Evolutionary conservation across 2,797 vertebrate genomes (phyloP).

Genomic region (Poecilia wingei): DNA sequence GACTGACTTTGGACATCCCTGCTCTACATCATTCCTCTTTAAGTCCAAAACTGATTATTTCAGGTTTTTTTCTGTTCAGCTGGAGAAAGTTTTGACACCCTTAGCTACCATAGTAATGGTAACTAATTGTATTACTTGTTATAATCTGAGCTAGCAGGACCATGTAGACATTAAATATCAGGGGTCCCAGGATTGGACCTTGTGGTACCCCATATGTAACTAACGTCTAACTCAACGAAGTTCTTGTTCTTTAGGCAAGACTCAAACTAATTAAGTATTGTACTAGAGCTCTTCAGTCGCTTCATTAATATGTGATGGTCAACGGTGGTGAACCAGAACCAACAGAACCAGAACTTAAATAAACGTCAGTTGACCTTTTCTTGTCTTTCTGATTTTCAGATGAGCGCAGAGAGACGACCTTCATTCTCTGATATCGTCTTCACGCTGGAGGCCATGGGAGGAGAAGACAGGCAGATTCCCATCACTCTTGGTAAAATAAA

Average conservation of each 20-base stretch:
- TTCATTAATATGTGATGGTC: background rate
- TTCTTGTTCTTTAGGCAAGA: background rate
- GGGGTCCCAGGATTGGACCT: background rate
- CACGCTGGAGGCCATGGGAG: conserved; percentile 79
- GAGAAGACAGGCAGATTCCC: conserved; percentile 45
- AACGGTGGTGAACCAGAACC: background rate
- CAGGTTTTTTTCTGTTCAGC: background rate
- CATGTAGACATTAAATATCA: background rate
- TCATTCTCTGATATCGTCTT: conserved; percentile 87
- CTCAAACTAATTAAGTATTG: background rate
- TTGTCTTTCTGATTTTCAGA: conserved; percentile 71
- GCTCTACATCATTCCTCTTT: too few relatives aligned
- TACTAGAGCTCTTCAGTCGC: background rate
- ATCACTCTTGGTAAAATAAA: conserved; percentile 49
- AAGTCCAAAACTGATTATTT: background rate
- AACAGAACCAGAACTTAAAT: background rate
- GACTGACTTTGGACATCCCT: too few relatives aligned
- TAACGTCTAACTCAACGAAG: background rate
- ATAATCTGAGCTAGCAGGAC: background rate
- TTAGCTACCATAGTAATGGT: background rate
- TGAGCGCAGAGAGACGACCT: conserved; percentile 86
- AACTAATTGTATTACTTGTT: background rate
- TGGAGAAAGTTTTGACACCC: background rate
- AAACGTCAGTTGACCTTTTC: background rate
- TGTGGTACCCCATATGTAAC: background rate